phyloP scores from a whole-genome alignment of 2,797 vertebrate genomes.

The Trachurus trachurus region DNA sequence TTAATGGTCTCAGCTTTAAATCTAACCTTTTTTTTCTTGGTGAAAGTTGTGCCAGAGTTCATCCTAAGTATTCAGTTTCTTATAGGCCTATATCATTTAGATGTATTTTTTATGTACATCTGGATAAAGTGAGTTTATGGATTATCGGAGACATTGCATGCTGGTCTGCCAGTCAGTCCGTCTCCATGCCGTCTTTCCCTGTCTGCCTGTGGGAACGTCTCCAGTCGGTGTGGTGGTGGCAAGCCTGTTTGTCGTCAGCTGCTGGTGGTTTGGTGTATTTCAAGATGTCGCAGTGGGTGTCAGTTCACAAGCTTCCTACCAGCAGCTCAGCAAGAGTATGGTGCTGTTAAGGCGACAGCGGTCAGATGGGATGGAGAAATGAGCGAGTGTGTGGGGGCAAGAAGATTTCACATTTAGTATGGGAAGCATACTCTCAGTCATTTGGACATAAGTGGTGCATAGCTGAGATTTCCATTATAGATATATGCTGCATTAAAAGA shows the following conservation, averaged over 20 bases:
- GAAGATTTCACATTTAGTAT: conserved; percentile 28
- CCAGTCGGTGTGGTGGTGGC: conserved; percentile 50
- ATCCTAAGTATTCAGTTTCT: neutral
- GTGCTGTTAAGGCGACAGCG: conserved; percentile 62
- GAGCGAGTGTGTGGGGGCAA: conserved; percentile 31
- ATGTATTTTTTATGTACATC: neutral
- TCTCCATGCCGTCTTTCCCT: neutral
- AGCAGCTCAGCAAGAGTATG: conserved; percentile 48
- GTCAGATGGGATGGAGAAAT: conserved; percentile 56
- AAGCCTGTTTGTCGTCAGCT: conserved; percentile 69
- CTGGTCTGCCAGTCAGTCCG: conserved; percentile 9
- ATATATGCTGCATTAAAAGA: neutral
- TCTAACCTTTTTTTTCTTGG: neutral
- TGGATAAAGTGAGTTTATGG: neutral
- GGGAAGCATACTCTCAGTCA: conserved; percentile 33
- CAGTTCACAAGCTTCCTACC: conserved; percentile 62
- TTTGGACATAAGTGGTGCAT: conserved; percentile 25
- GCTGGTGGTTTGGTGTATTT: conserved; percentile 76
- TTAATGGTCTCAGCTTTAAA: neutral
- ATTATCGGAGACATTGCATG: conserved; percentile 1
- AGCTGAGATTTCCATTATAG: conserved; percentile 41
- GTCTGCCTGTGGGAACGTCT: conserved; percentile 56
- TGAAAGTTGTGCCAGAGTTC: neutral
- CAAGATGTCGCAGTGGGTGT: conserved; percentile 72
- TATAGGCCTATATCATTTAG: no score